Evolutionary conservation across 2,797 vertebrate species (phyloP), one percentile per base, ranked within the genome.

Genomic region (Cephalopachus bancanus): DNA sequence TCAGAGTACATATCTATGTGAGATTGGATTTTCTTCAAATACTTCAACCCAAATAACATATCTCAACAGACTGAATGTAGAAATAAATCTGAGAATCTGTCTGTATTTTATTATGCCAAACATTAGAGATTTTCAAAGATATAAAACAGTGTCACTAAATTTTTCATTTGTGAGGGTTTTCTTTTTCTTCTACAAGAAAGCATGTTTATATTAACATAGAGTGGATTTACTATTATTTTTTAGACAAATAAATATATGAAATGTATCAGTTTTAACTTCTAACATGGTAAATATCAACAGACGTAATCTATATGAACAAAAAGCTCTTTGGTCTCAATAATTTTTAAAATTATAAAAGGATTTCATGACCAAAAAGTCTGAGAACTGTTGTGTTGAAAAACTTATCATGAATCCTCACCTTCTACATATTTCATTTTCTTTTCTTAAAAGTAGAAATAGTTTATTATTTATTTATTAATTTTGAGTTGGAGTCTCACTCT

Each of bases 21-120:
- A 91, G 33, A 22, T 37, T 91, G 93, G 37, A 53, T 83, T 93
- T 94, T 89, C 33, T 81, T 71, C 49, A 95, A 62, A 81, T 33
- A 80, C 28, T 79, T 89, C 57, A 95, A 51, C 37, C n/a, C 71
- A 91, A 89, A 74, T 65, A 71, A 81, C 2, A 16, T 59, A 59
- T 15, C 17, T 64, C 30, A 78, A 83, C 30, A 71, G 49, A 71
- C 10, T 76, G 44, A 83, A 86, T 91, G 15, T 49, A 64, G 79
- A 64, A 74, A 59, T 26, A 91, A 65, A 44, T 69, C 28, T 16
- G 14, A 92, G 69, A 49, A 83, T 64, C 20, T 57, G 37, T 55
- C 10, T 53, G 37, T 55, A 24, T 55, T 88, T 53, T 33, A 37
- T 69, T 67, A 71, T 81, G 59, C 16, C n/a, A 83, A 89, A 76